Evolutionary conservation across 2,888 invertebrate species (phyloP).

Genomic region (Mongoloraphidia duomilia): DNA sequence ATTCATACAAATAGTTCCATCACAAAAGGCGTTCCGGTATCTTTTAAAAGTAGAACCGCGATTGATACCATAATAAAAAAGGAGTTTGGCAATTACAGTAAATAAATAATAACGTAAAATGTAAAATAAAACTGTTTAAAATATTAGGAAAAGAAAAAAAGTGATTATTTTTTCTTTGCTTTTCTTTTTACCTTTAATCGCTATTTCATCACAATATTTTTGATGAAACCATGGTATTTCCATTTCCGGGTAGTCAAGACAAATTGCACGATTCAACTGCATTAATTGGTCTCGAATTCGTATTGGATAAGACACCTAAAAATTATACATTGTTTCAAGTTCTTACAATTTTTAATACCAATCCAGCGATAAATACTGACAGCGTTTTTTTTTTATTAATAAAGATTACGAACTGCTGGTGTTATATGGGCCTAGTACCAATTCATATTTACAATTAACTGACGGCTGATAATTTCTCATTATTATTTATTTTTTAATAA

Average conservation of each 20-base stretch:
- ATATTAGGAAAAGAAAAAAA: background rate
- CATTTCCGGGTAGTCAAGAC: slow-evolving; percentile 45
- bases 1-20: no score
- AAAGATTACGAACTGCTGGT: no score
- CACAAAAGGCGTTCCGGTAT: no score
- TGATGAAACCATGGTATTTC: slow-evolving; percentile 53
- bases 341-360: no score
- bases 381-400: no score
- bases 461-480: background rate
- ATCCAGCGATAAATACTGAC: no score
- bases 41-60: no score
- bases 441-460: no score
- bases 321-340: no score
- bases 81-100: background rate
- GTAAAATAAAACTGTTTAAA: slow-evolving; percentile 2
- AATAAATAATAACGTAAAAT: background rate
- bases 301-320: slow-evolving; percentile 37
- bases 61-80: no score
- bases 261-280: slow-evolving; percentile 46
- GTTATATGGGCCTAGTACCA: no score
- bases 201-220: slow-evolving; percentile 38
- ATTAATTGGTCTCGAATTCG: slow-evolving; percentile 39
- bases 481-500: background rate
- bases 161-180: background rate
- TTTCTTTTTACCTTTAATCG: slow-evolving; percentile 27